phyloP scores from a whole-genome alignment of 2,797 vertebrate species.

The Pipistrellus pipistrellus region DNA sequence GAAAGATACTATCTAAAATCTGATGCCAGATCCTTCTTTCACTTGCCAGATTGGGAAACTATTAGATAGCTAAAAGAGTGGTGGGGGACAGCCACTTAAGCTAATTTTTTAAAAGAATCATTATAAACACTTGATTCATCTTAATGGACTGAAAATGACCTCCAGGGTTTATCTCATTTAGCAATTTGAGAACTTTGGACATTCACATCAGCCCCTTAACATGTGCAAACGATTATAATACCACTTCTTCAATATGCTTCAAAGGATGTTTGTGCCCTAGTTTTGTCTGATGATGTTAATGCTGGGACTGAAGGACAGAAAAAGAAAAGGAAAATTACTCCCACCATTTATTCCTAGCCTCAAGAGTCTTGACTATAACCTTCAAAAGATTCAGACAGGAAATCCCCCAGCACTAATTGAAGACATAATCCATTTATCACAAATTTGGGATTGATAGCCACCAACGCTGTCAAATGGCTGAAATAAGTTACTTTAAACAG shows the following conservation, averaged over 20 bases:
- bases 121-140: background rate
- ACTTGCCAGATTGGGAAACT: slow-evolving; percentile 7
- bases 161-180: slow-evolving; percentile 52
- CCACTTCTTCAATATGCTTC: background rate
- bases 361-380: background rate
- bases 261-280: background rate
- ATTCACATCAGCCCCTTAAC: background rate
- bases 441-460: background rate
- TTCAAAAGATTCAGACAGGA: slow-evolving; percentile 16
- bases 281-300: background rate
- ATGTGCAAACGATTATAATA: background rate
- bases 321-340: background rate
- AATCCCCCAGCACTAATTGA: background rate
- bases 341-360: background rate
- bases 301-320: background rate
- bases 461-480: background rate
- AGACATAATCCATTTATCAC: background rate
- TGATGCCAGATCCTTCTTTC: slow-evolving; percentile 37
- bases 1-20: slow-evolving; percentile 65
- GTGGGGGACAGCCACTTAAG: background rate
- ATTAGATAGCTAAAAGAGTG: slow-evolving; percentile 3
- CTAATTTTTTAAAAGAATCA: background rate
- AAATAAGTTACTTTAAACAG: slow-evolving; percentile 26
- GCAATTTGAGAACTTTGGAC: background rate
- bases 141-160: slow-evolving; percentile 5